These are phyloP conservation scores for Cylloceria caligata DNA, from an alignment of 2,888 invertebrate species.

Conservation along the genomic window DNA sequence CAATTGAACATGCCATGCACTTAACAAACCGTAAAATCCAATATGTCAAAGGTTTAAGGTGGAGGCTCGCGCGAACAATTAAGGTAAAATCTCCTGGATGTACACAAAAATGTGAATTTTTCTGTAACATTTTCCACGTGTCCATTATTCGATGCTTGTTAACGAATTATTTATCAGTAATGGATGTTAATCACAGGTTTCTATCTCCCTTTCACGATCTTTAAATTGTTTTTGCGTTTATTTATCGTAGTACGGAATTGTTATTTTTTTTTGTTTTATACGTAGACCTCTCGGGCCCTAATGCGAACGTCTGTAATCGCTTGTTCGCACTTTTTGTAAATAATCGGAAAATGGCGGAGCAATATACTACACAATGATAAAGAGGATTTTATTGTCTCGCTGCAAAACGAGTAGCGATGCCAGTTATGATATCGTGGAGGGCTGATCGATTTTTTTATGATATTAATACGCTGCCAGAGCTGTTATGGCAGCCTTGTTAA, in stretches of 20 bases:
- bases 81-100: conserved; percentile 28
- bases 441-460: conserved; percentile 12
- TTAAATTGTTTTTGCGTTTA: not conserved
- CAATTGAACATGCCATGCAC: conserved; percentile 13
- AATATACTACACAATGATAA: not conserved
- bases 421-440: conserved; percentile 5
- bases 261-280: conserved; percentile 27
- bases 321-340: conserved; percentile 3
- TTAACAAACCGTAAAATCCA: conserved; percentile 39
- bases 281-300: conserved; percentile 63
- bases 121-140: conserved; percentile 15
- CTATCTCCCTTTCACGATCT: conserved; percentile 4
- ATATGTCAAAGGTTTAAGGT: conserved; percentile 49
- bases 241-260: not conserved
- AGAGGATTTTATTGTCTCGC: not conserved
- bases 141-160: conserved; percentile 22
- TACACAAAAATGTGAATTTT: conserved; percentile 36
- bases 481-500: not conserved
- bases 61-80: conserved; percentile 15
- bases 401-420: not conserved
- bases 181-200: conserved; percentile 37
- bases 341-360: not conserved
- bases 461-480: not conserved
- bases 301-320: conserved; percentile 32
- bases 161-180: not conserved